Evolutionary conservation across 1,140 invertebrate species (phyloP).

Genomic region (Drosophila simulans): DNA sequence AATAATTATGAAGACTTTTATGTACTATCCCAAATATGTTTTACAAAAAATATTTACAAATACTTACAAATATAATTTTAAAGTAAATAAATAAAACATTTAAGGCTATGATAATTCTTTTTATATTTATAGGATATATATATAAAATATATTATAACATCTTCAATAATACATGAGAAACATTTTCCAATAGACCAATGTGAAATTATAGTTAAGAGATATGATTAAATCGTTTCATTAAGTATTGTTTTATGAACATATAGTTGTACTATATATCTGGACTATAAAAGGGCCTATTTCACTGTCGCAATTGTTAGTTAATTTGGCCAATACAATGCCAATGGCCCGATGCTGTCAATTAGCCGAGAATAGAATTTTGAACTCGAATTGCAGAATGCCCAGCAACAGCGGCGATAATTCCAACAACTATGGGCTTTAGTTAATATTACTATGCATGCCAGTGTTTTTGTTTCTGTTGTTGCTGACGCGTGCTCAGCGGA

Average conservation of each 20-base stretch:
- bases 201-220: too few species aligned
- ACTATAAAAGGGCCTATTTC: neutral
- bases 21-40: neutral
- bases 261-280: neutral
- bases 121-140: too few species aligned
- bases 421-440: slow-evolving; percentile 27
- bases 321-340: slow-evolving; percentile 37
- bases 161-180: too few species aligned
- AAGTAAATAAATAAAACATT: neutral
- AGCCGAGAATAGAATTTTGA: slow-evolving; percentile 59
- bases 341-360: slow-evolving; percentile 54
- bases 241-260: too few species aligned
- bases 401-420: slow-evolving; percentile 7
- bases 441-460: slow-evolving; percentile 26
- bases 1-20: neutral
- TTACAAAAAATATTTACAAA: neutral
- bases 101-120: neutral
- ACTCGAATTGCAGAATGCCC: slow-evolving; percentile 32
- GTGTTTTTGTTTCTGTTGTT: slow-evolving; percentile 20
- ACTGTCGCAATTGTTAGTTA: slow-evolving; percentile 10
- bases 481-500: slow-evolving; percentile 74
- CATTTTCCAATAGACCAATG: too few species aligned
- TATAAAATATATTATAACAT: too few species aligned
- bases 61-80: neutral
- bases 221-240: too few species aligned